Evolutionary conservation across 2,113 vertebrate species (phyloP).

Genomic region (Nyctibius bracteatus): DNA sequence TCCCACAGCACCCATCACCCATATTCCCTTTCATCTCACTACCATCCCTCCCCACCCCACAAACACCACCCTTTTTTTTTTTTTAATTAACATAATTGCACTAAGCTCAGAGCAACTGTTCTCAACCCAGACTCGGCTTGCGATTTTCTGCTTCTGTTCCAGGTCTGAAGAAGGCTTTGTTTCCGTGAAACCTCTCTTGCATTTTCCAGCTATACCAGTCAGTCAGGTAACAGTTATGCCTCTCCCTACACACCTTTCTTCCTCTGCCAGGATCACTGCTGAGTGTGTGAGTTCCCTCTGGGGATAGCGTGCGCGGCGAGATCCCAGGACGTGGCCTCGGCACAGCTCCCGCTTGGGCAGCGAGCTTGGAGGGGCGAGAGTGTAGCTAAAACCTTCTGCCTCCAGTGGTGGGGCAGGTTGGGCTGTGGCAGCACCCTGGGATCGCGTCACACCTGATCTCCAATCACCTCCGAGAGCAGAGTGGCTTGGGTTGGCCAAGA

Average conservation of each 20-base stretch:
- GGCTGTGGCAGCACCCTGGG: background rate
- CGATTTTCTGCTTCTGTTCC: background rate
- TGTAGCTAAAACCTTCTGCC: background rate
- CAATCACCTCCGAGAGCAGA: fast-evolving
- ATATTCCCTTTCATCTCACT: background rate
- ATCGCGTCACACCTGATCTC: fast-evolving
- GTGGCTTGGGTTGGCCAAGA: background rate
- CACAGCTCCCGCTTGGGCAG: background rate
- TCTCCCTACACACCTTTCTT: slow-evolving; percentile 48
- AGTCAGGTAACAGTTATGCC: slow-evolving; percentile 25
- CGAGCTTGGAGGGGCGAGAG: background rate
- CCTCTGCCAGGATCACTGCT: slow-evolving; percentile 2
- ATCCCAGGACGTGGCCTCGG: background rate
- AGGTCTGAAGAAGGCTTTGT: slow-evolving; percentile 27
- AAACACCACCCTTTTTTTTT: background rate
- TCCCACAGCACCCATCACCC: background rate
- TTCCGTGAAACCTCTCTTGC: slow-evolving; percentile 1
- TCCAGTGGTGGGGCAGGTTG: background rate
- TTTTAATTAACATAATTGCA: background rate
- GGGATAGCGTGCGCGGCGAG: background rate
- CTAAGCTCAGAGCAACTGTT: background rate
- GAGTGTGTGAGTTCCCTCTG: slow-evolving; percentile 29
- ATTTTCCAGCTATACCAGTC: slow-evolving; percentile 58
- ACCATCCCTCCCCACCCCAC: background rate
- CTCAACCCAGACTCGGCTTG: background rate